Conservation (phyloP, 2,113 vertebrate genomes). For the Clinocottus analis region DNA sequence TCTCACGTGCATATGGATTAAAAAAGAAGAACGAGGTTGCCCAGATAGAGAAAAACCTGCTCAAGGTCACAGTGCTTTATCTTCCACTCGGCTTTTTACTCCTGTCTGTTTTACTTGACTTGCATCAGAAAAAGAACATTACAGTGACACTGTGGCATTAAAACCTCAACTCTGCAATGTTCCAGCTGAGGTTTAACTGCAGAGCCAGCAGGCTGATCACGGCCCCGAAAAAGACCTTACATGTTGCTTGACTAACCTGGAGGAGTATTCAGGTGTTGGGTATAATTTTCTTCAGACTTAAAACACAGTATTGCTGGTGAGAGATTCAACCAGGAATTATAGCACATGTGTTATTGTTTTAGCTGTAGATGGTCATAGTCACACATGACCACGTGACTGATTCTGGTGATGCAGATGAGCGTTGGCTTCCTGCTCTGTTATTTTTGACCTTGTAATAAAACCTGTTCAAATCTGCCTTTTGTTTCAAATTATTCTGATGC, state of each 20-base stretch:
- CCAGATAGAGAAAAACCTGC: constrained; percentile 49
- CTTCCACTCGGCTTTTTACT: constrained; percentile 59
- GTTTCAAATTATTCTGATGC: constrained; percentile 21
- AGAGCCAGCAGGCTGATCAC: constrained; percentile 14
- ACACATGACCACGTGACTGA: background rate
- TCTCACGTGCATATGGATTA: background rate
- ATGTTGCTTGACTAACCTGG: background rate
- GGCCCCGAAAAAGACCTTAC: background rate
- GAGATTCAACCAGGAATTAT: background rate
- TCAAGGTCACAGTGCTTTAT: constrained; percentile 66
- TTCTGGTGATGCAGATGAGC: background rate
- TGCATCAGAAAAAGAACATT: constrained; percentile 68
- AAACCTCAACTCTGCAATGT: constrained; percentile 30
- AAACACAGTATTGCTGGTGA: background rate
- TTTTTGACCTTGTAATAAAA: constrained; percentile 11
- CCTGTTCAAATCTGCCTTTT: constrained; percentile 15
- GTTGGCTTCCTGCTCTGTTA: background rate
- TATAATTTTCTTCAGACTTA: background rate
- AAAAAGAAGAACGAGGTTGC: constrained; percentile 33
- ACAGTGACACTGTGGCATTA: constrained; percentile 50
- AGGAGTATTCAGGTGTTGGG: too few relatives aligned
- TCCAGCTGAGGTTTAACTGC: constrained; percentile 19
- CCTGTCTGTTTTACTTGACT: constrained; percentile 70
- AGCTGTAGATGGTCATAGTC: background rate
- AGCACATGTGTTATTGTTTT: background rate